Percentiles rank a stretch among this genome's conserved stretches.
Evolutionary conservation across 2,113 vertebrate species (phyloP).

Genomic region (Camarhynchus parvulus): DNA sequence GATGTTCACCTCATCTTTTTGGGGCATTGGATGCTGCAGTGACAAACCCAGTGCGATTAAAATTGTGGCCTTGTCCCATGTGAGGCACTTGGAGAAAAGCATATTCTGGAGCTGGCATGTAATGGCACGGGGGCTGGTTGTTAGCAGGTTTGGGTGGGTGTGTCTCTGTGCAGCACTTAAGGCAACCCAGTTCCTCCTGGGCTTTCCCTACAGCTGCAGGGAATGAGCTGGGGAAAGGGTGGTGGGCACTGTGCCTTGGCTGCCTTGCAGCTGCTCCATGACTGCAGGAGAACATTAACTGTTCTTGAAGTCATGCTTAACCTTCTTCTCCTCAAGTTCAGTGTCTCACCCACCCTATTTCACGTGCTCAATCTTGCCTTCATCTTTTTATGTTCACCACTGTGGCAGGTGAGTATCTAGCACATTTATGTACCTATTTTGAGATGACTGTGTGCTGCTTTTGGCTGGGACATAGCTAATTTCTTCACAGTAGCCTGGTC

Average conservation of each 20-base stretch:
- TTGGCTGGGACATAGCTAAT: not conserved
- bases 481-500: not conserved
- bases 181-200: not conserved
- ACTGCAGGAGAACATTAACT: not conserved
- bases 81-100: not conserved
- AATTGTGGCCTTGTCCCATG: not conserved
- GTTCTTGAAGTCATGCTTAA: not conserved
- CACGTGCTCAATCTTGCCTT: not conserved
- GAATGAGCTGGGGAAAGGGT: not conserved
- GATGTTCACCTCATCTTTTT: not conserved
- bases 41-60: not conserved
- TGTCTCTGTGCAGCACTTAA: not conserved
- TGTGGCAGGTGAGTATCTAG: not conserved
- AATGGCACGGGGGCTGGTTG: not conserved
- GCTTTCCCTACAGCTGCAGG: not conserved
- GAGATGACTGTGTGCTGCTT: not conserved
- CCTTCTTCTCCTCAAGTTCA: not conserved
- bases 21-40: not conserved
- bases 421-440: not conserved
- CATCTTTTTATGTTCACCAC: not conserved
- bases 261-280: not conserved
- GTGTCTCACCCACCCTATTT: not conserved
- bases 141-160: not conserved
- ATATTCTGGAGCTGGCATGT: not conserved
- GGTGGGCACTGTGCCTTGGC: not conserved